Evolutionary conservation across 2,113 vertebrate species (phyloP), one percentile per base, ranked within the genome.

Genomic region (Calidris pugnax): DNA sequence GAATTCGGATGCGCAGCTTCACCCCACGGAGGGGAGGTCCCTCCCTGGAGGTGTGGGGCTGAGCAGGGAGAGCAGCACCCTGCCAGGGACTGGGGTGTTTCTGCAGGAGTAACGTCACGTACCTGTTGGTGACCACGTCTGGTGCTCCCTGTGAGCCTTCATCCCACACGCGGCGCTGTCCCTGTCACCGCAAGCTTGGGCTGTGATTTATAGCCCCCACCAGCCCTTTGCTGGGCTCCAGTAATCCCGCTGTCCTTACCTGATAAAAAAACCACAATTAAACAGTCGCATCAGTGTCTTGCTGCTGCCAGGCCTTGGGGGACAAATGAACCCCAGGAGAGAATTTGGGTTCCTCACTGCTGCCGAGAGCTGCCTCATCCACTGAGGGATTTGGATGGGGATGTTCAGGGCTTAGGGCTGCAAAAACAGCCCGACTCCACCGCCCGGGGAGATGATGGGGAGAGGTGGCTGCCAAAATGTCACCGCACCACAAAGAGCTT

Each of bases 61-160:
- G 55, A 43, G 79, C 67, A 33, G 73, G 85, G 85, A 23, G 12
- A 50, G 68, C 48, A 39, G 53, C n/a, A 5, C 13, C 45, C 69
- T 48, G 43, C 14, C 3, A 18, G 24, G 50, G 17, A 9, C 23
- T 23, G 2, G 0, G 2, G 0, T 3, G 45, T 41, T 17, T 41
- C 45, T 45, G 55, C 55, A 6, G 35, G 35, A 45, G 45, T 19
- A 18, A 32, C 1, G 7, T 41, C 32, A 18, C 1, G 4, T 13
- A 17, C 10, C 23, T 0, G 0, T 14, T 4, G 1, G 55, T 2
- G 23, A 45, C 14, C 18, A 0, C 0, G 8, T 1, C 43, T 55
- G 51, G 33, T 37, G 62, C 56, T 69, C 28, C 62, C 62, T 5
- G 20, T 2, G 6, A 20, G 26, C 23, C 64, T 60, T 28, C 37